Evolutionary conservation across 2,797 vertebrate species (phyloP), one percentile per base, ranked within the genome.

Genomic region (Gouania willdenowi): DNA sequence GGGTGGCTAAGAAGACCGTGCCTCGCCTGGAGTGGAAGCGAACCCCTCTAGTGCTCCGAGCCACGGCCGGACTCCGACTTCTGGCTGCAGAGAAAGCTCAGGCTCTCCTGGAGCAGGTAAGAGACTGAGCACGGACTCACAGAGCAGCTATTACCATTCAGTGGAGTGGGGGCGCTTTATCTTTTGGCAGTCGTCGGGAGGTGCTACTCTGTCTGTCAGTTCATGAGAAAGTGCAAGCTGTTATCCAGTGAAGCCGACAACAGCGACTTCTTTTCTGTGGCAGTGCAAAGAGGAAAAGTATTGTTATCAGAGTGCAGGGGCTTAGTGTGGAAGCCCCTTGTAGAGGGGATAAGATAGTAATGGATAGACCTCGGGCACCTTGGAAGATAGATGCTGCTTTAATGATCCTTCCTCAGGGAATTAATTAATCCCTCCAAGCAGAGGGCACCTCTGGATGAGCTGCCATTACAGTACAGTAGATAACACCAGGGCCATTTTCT

Each of bases 61-160:
- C 97, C 40, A 99, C 97, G 0, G 95, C 95, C 2, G 97, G 97
- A 42, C 86, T 99, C 9, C 84, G 95, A 17, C 85, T 98, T 46
- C 85, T 99, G 41, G 72, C 91, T 0, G 63, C 83, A 12, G 82
- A 87, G 36, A 95, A 94, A 79, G 93, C 97, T 27, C 85, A 89
- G 54, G 84, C 88, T 50, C 87, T 99, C 23, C 84, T 99, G 38
- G 70, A 84, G 5, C 86, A 95, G 93, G 95, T 96, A 27, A 2
- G 0, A 20, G 41, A 44, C 20, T 3, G 1, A 6, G 7, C 11
- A 19, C 27, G 17, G 24, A 47, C 10, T 54, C 14, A 19, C 8
- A 28, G 13, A 17, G 30, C 4, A 37, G 9, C 20, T n/a, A n/a
- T n/a, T n/a, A n/a, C n/a, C n/a, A n/a, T n/a, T 12, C 25, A 37